phyloP scores from a whole-genome alignment of 1,140 invertebrate species.

The Cryptotermes secundus region DNA sequence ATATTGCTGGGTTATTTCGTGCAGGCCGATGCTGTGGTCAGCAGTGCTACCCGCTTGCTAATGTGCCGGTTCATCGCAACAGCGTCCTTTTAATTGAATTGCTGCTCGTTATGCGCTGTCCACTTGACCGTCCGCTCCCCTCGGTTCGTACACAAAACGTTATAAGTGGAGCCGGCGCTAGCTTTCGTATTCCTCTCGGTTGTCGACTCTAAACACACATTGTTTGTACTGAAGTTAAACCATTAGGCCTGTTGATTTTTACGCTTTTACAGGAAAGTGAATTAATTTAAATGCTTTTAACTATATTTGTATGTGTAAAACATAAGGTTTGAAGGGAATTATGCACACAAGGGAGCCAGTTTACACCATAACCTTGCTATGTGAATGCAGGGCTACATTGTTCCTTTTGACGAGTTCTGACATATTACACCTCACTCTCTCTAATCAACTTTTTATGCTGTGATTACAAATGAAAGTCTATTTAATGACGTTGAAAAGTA shows the following conservation, averaged over 20 bases:
- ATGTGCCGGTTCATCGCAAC: not conserved
- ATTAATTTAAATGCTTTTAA: not conserved
- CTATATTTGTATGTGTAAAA: not conserved
- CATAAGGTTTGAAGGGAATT: not conserved
- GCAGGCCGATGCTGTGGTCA: too few species aligned
- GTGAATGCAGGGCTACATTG: not conserved
- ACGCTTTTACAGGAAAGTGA: not conserved
- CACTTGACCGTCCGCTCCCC: not conserved
- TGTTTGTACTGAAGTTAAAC: slow-evolving; percentile 7
- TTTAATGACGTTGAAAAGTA: not conserved
- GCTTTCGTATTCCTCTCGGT: not conserved
- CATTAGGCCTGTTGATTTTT: not conserved
- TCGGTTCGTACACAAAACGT: not conserved
- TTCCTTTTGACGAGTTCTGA: not conserved
- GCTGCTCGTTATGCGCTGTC: slow-evolving; percentile 13
- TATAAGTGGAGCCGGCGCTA: not conserved
- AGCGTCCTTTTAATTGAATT: slow-evolving; percentile 16
- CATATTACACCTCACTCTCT: not conserved
- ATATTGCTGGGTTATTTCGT: too few species aligned
- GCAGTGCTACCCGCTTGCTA: not conserved
- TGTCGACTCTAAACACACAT: not conserved
- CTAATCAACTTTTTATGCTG: not conserved
- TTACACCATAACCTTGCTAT: not conserved
- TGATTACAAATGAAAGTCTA: not conserved
- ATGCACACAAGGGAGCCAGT: not conserved